Evolutionary conservation across 1,140 invertebrate genomes (phyloP), one percentile per base, ranked within the genome.

Genomic region (Marisa cornuarietis): DNA sequence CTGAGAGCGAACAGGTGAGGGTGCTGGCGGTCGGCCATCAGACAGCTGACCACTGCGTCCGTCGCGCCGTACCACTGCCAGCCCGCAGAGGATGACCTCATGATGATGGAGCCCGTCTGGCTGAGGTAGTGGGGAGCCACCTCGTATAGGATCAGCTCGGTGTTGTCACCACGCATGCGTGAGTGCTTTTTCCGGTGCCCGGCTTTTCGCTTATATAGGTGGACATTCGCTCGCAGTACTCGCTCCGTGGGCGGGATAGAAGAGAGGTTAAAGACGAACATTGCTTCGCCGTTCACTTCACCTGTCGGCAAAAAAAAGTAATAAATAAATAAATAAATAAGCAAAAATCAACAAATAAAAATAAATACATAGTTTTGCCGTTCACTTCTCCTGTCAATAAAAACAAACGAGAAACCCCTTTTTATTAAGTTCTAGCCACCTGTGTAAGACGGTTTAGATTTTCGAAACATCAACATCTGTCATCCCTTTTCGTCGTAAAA

Each of bases 231-330:
- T 71, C 85, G 85, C 20, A 91, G 79, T 16, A 91, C 81, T 65
- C 83, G 82, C 82, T 91, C 90, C 0, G 85, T 83, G 7, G 85
- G 76, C 63, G 79, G 72, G 9, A 91, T 76, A 0, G 90, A 89
- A 14, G 87, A 86, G 74, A 91, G 78, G 80, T 91, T 91, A 84
- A 91, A 91, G 16, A 91, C 79, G 75, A 91, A 89, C 87, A 90
- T 88, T 7, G 82, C 73, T 65, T 86, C 81, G 2, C 84, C 86
- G 79, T 90, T 86, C n/a, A 90, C 83, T 31, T 80, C 81, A 65
- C 83, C 88, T 89, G 84, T 61, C 85, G 86, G 81, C 79, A 71
- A 61, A 79, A 79, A 81, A 78, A 72, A 81, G 75, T 79, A 65
- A 76, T 75, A 7, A 49, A 9, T 68, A n/a, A 18, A 9, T n/a